phyloP scores from a whole-genome alignment of 2,797 vertebrate species.

The Sciurus vulgaris region DNA sequence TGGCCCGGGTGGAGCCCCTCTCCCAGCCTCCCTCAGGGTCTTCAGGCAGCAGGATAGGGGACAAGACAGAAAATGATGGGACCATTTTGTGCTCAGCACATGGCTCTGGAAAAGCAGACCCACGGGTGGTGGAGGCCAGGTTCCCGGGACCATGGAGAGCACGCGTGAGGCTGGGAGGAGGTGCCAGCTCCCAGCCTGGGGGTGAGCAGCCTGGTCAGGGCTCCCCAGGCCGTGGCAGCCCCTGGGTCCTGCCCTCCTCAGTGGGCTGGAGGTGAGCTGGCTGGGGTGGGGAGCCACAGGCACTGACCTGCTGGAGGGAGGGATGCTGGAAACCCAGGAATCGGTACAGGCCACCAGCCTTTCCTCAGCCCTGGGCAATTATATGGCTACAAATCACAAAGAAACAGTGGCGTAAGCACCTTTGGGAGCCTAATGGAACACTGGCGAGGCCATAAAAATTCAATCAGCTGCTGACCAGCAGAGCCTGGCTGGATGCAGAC shows the following conservation, averaged over 20 bases:
- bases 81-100: accelerated
- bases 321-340: neutral
- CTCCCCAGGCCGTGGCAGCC: too few species aligned
- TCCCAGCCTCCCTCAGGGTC: accelerated
- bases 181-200: too few species aligned
- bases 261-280: neutral
- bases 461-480: neutral
- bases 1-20: accelerated
- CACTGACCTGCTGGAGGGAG: neutral
- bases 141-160: neutral
- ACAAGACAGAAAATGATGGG: neutral
- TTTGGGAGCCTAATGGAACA: neutral
- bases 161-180: accelerated
- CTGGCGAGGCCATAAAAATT: neutral
- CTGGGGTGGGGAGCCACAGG: neutral
- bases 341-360: neutral
- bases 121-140: accelerated
- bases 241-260: too few species aligned
- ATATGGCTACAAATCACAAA: slow-evolving; percentile 33
- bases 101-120: neutral
- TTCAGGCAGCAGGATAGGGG: accelerated
- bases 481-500: neutral
- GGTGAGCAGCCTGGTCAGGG: neutral
- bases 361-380: neutral
- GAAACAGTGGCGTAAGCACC: neutral